A percentile compares a stretch with the other conserved stretches of the same genome.
Evolutionary conservation across 2,113 vertebrate species (phyloP).

Genomic region (Labrus mixtus): DNA sequence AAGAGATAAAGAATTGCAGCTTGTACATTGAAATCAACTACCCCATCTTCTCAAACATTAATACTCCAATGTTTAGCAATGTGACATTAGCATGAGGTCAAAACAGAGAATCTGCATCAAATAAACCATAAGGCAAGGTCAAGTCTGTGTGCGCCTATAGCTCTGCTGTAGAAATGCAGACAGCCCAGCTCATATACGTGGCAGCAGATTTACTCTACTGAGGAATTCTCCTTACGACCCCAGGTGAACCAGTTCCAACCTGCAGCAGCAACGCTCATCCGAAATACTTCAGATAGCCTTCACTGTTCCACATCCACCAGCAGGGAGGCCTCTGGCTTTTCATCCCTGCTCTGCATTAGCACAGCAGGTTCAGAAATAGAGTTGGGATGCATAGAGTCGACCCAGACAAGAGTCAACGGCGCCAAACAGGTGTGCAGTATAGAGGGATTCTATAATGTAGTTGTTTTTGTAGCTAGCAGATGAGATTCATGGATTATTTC

Average conservation of each 20-base stretch:
- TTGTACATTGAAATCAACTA: neutral
- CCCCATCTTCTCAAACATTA: conserved; percentile 2
- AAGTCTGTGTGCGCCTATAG: conserved; percentile 6
- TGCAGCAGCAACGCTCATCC: conserved; percentile 70
- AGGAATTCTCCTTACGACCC: conserved; percentile 69
- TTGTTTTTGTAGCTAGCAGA: neutral
- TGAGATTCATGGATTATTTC: too few species aligned
- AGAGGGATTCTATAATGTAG: neutral
- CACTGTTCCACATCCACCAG: conserved; percentile 28
- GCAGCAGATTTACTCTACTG: conserved; percentile 57
- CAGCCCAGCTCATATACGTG: conserved; percentile 46
- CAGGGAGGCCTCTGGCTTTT: conserved; percentile 21
- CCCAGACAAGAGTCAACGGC: neutral
- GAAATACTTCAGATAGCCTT: conserved; percentile 54
- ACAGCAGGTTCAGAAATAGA: neutral
- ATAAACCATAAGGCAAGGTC: conserved; percentile 29
- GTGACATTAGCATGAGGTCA: neutral
- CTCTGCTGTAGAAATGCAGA: neutral
- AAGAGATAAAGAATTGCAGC: neutral
- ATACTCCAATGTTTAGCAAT: neutral
- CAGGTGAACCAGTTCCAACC: conserved; percentile 79
- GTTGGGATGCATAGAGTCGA: neutral
- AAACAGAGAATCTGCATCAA: neutral
- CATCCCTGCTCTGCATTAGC: neutral
- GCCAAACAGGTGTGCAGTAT: neutral